phyloP scores from a whole-genome alignment of 2,797 vertebrate genomes.

The Poeciliopsis infans region DNA sequence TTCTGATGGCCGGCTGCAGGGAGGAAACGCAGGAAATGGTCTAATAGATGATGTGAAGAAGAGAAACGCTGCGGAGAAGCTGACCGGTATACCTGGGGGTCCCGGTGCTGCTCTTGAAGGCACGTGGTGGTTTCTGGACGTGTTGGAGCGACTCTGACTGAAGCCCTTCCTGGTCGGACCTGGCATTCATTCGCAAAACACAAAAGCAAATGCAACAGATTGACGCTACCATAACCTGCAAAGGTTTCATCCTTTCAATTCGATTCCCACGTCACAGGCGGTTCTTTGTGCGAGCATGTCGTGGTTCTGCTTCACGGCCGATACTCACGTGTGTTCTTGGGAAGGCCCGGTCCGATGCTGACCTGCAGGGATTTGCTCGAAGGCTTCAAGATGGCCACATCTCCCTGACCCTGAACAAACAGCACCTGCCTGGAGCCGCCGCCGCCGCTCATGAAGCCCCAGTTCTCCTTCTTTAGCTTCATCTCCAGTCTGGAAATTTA shows the following conservation, averaged over 20 bases:
- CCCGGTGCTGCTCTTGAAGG: constrained; percentile 90
- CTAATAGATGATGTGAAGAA: not conserved
- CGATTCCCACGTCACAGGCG: not conserved
- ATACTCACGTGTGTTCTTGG: constrained; percentile 95
- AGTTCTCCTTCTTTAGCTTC: constrained; percentile 97
- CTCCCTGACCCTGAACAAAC: constrained; percentile 90
- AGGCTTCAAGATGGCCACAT: constrained; percentile 87
- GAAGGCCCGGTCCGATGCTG: constrained; percentile 93
- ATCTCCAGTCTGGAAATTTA: constrained; percentile 87
- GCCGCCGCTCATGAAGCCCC: constrained; percentile 93
- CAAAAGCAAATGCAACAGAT: not conserved
- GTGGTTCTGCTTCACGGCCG: not conserved
- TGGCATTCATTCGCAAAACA: constrained; percentile 52
- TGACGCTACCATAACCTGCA: not conserved
- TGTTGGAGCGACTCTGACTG: constrained; percentile 70
- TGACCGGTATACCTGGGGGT: constrained; percentile 85
- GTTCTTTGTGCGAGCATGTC: not conserved
- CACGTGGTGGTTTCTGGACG: constrained; percentile 77
- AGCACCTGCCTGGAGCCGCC: constrained; percentile 91
- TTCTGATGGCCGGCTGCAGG: constrained; percentile 89
- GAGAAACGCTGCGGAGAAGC: not conserved
- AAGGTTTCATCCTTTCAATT: not conserved
- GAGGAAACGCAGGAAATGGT: not conserved
- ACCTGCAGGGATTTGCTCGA: constrained; percentile 95
- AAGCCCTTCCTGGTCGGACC: constrained; percentile 88